These are phyloP conservation scores for Oceanodroma tethys DNA, from an alignment of 2,113 vertebrate genomes.

Conservation along the genomic window DNA sequence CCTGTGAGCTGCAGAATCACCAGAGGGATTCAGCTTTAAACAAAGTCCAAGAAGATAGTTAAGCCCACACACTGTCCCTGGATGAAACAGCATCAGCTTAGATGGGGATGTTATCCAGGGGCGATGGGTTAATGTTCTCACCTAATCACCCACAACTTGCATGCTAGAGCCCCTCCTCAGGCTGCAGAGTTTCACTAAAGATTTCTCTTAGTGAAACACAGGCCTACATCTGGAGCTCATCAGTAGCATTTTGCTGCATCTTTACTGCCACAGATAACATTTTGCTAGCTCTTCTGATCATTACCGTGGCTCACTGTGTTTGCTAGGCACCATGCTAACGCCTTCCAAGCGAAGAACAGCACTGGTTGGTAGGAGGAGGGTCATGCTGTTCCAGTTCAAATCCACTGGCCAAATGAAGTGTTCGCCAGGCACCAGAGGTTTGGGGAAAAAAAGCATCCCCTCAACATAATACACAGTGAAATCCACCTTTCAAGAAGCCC, in stretches of 20 bases:
- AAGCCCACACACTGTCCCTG: not conserved
- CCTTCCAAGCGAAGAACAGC: not conserved
- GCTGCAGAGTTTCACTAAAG: not conserved
- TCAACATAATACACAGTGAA: not conserved
- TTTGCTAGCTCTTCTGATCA: not conserved
- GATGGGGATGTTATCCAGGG: not conserved
- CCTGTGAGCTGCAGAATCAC: not conserved
- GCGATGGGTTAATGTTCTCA: accelerated
- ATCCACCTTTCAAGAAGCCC: not conserved
- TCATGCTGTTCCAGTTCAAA: not conserved
- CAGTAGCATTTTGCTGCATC: not conserved
- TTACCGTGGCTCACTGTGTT: not conserved
- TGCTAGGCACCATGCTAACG: not conserved
- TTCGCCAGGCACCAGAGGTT: not conserved
- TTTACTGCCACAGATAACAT: not conserved
- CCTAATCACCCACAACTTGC: not conserved
- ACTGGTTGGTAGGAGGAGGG: accelerated
- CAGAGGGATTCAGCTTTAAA: not conserved
- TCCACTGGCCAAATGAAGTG: not conserved
- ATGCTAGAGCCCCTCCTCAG: not conserved
- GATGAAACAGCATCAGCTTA: not conserved
- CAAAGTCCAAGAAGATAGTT: not conserved
- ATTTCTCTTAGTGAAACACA: not conserved
- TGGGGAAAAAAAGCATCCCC: not conserved
- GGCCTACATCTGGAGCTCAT: not conserved